Evolutionary conservation across 2,113 vertebrate species (phyloP).

Genomic region (Ivindomyrus marchei): DNA sequence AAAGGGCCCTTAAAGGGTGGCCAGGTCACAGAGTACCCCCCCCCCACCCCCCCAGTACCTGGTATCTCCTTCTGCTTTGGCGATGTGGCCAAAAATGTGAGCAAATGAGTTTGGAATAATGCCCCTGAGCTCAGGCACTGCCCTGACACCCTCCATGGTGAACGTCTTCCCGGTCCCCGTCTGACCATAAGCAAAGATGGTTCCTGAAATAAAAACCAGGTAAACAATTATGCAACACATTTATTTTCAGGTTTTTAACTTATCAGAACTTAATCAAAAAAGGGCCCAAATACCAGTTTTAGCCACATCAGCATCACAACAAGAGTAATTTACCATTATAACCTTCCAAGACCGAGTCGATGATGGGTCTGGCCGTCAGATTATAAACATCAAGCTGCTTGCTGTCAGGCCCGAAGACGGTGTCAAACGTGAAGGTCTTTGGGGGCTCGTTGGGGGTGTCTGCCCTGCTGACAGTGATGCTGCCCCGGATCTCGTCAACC

Average conservation of each 20-base stretch:
- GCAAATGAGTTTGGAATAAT: conserved; percentile 99
- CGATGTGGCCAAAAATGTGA: conserved; percentile 96
- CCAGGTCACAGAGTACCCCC: not conserved
- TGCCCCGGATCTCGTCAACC: conserved; percentile 91
- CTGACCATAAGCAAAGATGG: conserved; percentile 97
- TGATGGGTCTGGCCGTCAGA: conserved; percentile 91
- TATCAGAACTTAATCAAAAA: not conserved
- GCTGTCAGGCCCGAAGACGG: conserved; percentile 91
- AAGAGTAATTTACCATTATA: conserved; percentile 80
- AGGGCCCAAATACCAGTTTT: not conserved
- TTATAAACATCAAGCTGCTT: conserved; percentile 98
- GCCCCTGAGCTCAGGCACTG: conserved; percentile 90
- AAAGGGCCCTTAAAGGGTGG: not conserved
- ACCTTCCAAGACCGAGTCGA: conserved; percentile 92
- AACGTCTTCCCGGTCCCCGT: conserved; percentile 98
- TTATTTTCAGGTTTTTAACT: not conserved
- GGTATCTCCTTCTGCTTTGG: conserved; percentile 94
- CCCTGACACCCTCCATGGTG: conserved; percentile 95
- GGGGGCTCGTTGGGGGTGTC: conserved; percentile 88
- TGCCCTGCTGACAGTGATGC: conserved; percentile 86
- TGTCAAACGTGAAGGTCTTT: conserved; percentile 96
- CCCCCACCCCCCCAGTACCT: conserved; percentile 60
- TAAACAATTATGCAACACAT: not conserved
- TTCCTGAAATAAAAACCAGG: conserved; percentile 62
- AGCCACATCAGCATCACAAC: not conserved